Evolutionary conservation across 1,140 invertebrate species (phyloP), one percentile per base, ranked within the genome.

Genomic region (Harpegnathos saltator): DNA sequence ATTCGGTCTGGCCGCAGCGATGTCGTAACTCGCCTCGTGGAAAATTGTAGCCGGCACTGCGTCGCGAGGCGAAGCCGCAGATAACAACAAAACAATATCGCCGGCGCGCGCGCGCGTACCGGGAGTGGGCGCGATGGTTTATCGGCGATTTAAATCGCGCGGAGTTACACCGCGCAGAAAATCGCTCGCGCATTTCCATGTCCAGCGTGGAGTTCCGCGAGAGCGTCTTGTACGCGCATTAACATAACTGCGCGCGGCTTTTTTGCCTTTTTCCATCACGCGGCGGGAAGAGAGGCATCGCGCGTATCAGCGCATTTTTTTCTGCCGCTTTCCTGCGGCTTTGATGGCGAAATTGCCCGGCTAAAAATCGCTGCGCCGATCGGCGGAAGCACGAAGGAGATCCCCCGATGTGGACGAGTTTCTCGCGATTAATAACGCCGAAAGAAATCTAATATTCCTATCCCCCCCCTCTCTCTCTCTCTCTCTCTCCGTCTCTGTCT

Each of bases 1-100:
- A 80, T 71, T 80, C 65, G 33, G 75, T 80, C 75, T 80, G 65
- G 58, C 33, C 65, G 52, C 63, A 29, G 68, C 50, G 75, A 33
- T 69, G 65, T 71, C 75, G 75, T 80, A 80, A 80, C 75, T 69
- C 19, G 62, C 15, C 74, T 78, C 75, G 38, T 33, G 33, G 65
- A 38, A 33, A 33, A 80, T 80, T 69, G 69, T 80, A 69, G 58
- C 75, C 54, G 54, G 29, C 33, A 33, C 17, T 22, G 54, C 38
- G 44, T n/a, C 24, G 14, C 65, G 52, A 58, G 33, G 38, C 29
- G 54, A 80, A 69, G 44, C 65, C 52, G 38, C 65, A 26, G 33
- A 29, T 80, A 59, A 80, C 63, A 80, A 69, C 5, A 56, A 4
- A 56, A 56, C 26, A 44, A 17, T 54, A 19, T 54, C 56, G 52